Percentiles rank a stretch among this genome's conserved stretches.
Conservation (phyloP, 2,113 vertebrate species). For the Ceyx margarethae region DNA sequence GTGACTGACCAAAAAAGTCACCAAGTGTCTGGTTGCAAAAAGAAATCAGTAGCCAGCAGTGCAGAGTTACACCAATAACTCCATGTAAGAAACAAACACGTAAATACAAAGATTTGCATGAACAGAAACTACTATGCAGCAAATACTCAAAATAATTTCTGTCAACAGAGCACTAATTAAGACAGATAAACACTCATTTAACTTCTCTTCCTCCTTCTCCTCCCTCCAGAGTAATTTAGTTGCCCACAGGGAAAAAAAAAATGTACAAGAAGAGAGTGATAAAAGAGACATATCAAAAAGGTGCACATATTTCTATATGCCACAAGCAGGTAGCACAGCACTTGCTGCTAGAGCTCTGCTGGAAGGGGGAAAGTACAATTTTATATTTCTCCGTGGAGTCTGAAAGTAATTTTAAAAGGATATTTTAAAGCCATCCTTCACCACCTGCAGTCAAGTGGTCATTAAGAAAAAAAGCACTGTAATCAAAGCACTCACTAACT, state of each 20-base stretch:
- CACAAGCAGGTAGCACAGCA: background rate
- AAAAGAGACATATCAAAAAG: background rate
- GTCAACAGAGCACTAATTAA: constrained; percentile 59
- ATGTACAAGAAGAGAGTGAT: background rate
- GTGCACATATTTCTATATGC: background rate
- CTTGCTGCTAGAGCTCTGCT: background rate
- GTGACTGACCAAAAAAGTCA: background rate
- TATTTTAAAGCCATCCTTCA: constrained; percentile 47
- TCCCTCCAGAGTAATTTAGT: constrained; percentile 37
- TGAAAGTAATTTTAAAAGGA: constrained; percentile 40
- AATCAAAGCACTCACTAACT: constrained; percentile 39
- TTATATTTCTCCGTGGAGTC: background rate
- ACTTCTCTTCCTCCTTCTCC: constrained; percentile 21
- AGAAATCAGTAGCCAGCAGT: background rate
- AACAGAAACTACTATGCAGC: constrained; percentile 15
- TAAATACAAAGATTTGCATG: background rate
- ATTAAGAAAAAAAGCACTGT: constrained; percentile 19
- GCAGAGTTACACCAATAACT: background rate
- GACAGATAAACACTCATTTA: constrained; percentile 28
- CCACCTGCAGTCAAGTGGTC: constrained; percentile 54
- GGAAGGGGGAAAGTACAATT: background rate
- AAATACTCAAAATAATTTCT: constrained; percentile 57
- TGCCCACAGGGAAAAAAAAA: constrained; percentile 27
- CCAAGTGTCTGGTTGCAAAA: background rate
- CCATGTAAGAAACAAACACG: background rate